These are phyloP conservation scores for Pholis gunnellus DNA, from an alignment of 2,113 vertebrate genomes.

Conservation along the genomic window DNA sequence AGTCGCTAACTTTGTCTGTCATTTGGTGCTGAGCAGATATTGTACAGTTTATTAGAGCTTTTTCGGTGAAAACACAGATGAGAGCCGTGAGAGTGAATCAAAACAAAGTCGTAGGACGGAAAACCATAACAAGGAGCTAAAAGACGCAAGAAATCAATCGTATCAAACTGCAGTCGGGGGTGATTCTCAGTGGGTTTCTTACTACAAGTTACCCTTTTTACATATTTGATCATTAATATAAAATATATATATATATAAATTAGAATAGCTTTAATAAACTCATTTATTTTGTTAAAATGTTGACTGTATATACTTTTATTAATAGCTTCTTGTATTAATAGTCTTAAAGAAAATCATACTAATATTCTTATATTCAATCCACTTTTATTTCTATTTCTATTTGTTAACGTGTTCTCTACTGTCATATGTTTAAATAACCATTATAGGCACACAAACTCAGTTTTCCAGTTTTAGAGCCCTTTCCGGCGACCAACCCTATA, in stretches of 20 bases:
- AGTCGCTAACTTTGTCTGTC: no score
- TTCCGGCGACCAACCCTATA: background rate
- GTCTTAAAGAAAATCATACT: background rate
- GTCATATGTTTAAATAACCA: background rate
- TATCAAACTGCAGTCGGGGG: background rate
- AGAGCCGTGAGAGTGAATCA: background rate
- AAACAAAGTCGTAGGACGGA: background rate
- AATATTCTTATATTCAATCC: background rate
- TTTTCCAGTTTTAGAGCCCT: background rate
- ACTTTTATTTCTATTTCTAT: background rate
- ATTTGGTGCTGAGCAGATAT: no score
- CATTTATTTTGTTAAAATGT: background rate
- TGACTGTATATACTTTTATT: background rate
- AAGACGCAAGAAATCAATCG: background rate
- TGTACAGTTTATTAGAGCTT: no score
- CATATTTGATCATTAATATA: background rate
- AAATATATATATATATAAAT: background rate
- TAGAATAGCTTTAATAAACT: background rate
- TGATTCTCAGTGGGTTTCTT: background rate
- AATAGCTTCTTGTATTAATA: background rate
- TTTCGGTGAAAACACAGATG: background rate
- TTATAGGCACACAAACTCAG: background rate
- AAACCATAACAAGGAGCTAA: background rate
- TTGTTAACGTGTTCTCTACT: background rate
- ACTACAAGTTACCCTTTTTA: background rate